Percentiles rank a stretch among this genome's conserved stretches.
Conservation (phyloP, 1,140 invertebrate genomes). For the roundworm (Caenorhabditis elegans) region DNA sequence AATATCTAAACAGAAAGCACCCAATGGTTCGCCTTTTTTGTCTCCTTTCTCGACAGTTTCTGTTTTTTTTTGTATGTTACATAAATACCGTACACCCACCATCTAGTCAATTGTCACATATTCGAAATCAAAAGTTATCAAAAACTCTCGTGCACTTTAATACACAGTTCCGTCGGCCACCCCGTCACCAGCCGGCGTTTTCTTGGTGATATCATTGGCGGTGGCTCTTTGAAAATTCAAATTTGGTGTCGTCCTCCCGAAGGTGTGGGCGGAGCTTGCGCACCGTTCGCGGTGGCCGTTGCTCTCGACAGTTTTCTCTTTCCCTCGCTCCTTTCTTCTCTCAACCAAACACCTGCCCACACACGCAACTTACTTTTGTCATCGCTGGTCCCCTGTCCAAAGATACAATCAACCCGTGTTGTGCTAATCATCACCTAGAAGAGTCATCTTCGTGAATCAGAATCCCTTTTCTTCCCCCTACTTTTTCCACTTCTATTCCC, state of each 20-base stretch:
- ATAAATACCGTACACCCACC: background rate
- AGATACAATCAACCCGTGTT: too few species aligned
- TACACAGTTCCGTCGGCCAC: too few species aligned
- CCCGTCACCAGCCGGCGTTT: too few species aligned
- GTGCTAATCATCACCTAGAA: background rate
- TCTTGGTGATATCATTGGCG: background rate
- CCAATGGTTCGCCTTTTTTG: background rate
- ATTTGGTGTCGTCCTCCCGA: conserved; percentile 1
- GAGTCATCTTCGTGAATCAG: conserved; percentile 29
- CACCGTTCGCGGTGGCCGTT: background rate
- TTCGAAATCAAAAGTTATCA: background rate
- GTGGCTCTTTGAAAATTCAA: background rate
- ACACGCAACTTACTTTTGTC: background rate
- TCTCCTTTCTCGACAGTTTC: background rate
- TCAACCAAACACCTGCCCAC: background rate
- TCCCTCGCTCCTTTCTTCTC: background rate
- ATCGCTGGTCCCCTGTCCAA: background rate
- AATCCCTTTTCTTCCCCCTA: background rate
- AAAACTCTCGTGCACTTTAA: too few species aligned
- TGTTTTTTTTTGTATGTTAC: background rate
- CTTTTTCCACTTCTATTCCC: background rate
- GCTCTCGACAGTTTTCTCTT: conserved; percentile 2
- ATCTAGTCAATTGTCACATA: background rate
- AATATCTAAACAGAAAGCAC: background rate
- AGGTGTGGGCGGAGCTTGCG: background rate